These are phyloP conservation scores for Cochlearius cochlearius DNA, from an alignment of 2,113 vertebrate species.

Conservation along the genomic window DNA sequence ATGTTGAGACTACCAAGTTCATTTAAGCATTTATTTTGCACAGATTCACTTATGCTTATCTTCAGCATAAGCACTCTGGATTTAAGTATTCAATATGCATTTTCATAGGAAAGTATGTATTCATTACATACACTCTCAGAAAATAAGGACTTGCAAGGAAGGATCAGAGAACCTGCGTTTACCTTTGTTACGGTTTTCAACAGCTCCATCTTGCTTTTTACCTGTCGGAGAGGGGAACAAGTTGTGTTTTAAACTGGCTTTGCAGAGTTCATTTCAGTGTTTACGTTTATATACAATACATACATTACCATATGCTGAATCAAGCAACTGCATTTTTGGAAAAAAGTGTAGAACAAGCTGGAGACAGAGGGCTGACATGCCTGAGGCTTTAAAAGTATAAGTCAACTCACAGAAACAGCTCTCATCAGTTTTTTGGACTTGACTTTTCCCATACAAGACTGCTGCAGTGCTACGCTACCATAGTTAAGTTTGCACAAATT, in stretches of 20 bases:
- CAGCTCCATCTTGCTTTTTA: conserved; percentile 95
- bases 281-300: not conserved
- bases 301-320: not conserved
- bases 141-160: not conserved
- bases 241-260: not conserved
- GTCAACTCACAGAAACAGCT: not conserved
- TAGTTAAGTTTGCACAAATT: not conserved
- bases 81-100: not conserved
- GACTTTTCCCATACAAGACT: not conserved
- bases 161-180: conserved; percentile 43
- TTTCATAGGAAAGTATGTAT: not conserved
- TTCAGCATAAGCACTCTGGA: not conserved
- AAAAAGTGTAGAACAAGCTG: not conserved
- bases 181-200: conserved; percentile 98
- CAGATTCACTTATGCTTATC: not conserved
- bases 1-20: not conserved
- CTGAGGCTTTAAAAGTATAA: not conserved
- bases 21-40: not conserved
- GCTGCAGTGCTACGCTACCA: not conserved
- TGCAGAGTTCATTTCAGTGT: not conserved
- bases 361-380: not conserved
- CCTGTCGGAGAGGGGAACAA: conserved; percentile 73
- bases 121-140: not conserved
- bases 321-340: not conserved
- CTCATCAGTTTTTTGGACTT: not conserved